Percentiles rank a stretch among this genome's conserved stretches.
phyloP scores from a whole-genome alignment of 2,113 vertebrate genomes.

The Hippolais icterina region DNA sequence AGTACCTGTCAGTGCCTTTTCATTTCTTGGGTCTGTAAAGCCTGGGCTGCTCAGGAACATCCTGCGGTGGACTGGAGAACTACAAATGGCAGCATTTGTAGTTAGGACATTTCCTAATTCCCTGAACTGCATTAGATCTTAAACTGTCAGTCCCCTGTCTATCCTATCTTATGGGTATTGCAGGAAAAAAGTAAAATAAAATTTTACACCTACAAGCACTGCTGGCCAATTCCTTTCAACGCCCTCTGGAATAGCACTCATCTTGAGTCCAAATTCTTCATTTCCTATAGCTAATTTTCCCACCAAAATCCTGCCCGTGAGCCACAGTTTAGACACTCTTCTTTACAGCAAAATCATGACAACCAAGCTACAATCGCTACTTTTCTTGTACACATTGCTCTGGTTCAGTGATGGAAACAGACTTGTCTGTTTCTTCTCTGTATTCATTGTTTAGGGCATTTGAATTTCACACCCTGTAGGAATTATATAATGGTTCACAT shows the following conservation, averaged over 20 bases:
- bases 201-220: neutral
- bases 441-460: neutral
- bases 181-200: neutral
- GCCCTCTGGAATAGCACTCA: neutral
- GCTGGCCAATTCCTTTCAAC: neutral
- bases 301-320: neutral
- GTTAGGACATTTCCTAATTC: neutral
- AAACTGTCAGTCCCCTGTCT: neutral
- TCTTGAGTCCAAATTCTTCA: neutral
- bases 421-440: neutral
- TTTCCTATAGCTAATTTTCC: neutral
- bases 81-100: neutral
- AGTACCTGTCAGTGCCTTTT: neutral
- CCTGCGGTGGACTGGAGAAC: neutral
- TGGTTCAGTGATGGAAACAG: neutral
- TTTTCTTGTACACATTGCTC: neutral
- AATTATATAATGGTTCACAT: neutral
- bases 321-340: neutral
- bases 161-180: fast-evolving
- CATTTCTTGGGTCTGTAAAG: neutral
- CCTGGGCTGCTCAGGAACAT: neutral
- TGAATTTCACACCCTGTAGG: neutral
- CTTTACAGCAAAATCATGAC: neutral
- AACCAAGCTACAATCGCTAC: neutral
- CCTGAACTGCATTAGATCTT: neutral